Percentiles rank a stretch among this genome's conserved stretches.
These are phyloP conservation scores for Empis livida DNA, from an alignment of 2,888 invertebrate species.

Conservation along the genomic window DNA sequence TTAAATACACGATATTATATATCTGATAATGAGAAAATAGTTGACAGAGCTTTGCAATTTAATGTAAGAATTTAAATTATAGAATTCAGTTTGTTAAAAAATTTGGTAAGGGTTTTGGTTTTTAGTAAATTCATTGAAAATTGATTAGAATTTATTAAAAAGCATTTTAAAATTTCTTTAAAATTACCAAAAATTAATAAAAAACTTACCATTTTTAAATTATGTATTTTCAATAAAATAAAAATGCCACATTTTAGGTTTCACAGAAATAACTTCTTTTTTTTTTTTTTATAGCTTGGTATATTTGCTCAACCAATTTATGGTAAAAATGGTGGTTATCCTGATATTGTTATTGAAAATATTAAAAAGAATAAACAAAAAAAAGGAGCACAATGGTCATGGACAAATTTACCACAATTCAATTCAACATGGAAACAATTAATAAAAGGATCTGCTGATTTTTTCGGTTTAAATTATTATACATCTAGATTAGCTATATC, in stretches of 20 bases:
- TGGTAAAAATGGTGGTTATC: slow-evolving; percentile 24
- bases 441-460: slow-evolving; percentile 22
- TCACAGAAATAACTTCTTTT: neutral
- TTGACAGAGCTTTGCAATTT: slow-evolving; percentile 22
- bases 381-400: slow-evolving; percentile 20
- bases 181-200: no score
- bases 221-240: no score
- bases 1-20: slow-evolving; percentile 20
- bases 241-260: no score
- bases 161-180: no score
- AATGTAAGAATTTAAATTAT: slow-evolving; percentile 15
- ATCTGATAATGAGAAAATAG: slow-evolving; percentile 14
- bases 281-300: slow-evolving; percentile 20
- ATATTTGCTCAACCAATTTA: slow-evolving; percentile 29
- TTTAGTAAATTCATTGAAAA: no score
- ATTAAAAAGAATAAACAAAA: slow-evolving; percentile 22
- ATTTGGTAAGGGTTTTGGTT: no score
- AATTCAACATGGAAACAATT: slow-evolving; percentile 13
- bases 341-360: slow-evolving; percentile 21
- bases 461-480: slow-evolving; percentile 26
- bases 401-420: slow-evolving; percentile 20
- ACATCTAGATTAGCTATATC: slow-evolving; percentile 18
- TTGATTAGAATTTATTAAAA: no score
- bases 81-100: no score
- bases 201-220: no score